Evolutionary conservation across 2,113 vertebrate genomes (phyloP).

Genomic region (Syngnathus floridae): DNA sequence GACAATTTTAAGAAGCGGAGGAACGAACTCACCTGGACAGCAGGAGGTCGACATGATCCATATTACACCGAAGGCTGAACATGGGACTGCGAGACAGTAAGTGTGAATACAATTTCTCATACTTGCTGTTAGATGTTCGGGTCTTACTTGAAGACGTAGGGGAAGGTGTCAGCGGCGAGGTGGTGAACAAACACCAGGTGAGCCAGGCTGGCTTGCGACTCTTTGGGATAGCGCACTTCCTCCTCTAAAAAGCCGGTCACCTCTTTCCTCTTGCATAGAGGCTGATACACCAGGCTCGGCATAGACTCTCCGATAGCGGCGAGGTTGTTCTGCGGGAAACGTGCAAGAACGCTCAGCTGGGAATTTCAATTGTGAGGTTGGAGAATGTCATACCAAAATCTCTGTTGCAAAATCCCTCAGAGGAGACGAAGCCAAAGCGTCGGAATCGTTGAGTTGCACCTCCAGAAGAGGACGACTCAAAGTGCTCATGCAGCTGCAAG

Average conservation of each 20-base stretch:
- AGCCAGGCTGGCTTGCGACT: constrained; percentile 82
- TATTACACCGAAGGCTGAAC: constrained; percentile 83
- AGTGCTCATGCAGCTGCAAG: constrained; percentile 84
- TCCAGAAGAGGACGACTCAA: constrained; percentile 80
- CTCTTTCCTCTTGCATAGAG: constrained; percentile 57
- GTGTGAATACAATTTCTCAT: background rate
- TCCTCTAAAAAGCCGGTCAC: constrained; percentile 77
- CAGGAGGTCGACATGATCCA: constrained; percentile 79
- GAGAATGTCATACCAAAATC: constrained; percentile 75
- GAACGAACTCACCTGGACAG: constrained; percentile 72
- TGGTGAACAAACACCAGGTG: constrained; percentile 89
- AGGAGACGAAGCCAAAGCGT: constrained; percentile 73
- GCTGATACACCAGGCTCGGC: constrained; percentile 57
- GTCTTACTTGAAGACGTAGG: constrained; percentile 82
- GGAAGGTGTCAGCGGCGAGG: constrained; percentile 77
- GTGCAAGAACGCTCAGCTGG: background rate
- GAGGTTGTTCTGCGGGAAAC: constrained; percentile 40
- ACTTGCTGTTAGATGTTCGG: background rate
- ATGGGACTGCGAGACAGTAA: constrained; percentile 71
- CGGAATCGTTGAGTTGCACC: constrained; percentile 75
- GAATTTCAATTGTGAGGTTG: background rate
- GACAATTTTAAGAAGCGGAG: background rate
- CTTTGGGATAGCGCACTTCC: constrained; percentile 75
- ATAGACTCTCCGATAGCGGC: constrained; percentile 61
- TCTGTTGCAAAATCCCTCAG: constrained; percentile 81